Conservation (phyloP, 2,797 vertebrate species). For the Coranthus polyacanthus region DNA sequence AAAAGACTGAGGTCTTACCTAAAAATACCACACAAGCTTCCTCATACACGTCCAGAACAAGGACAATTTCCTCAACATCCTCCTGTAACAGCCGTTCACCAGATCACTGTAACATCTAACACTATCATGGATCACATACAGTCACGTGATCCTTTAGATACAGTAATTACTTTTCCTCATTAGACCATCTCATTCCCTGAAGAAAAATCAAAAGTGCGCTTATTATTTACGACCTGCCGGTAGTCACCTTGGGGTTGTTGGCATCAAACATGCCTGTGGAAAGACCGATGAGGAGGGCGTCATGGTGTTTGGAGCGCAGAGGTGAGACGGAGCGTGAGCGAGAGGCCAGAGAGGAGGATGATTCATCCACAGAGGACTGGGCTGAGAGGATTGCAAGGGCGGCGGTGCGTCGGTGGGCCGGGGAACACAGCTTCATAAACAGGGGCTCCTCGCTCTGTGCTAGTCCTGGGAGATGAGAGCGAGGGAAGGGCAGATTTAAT, state of each 20-base stretch:
- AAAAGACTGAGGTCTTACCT: slow-evolving; percentile 48
- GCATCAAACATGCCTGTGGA: slow-evolving; percentile 96
- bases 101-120: slow-evolving; percentile 11
- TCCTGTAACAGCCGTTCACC: slow-evolving; percentile 1
- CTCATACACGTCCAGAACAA: slow-evolving; percentile 18
- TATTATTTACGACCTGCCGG: not conserved
- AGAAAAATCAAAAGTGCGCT: not conserved
- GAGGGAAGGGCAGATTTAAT: slow-evolving; percentile 29
- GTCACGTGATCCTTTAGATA: slow-evolving; percentile 1
- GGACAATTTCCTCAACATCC: slow-evolving; percentile 22
- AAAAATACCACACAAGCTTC: slow-evolving; percentile 58
- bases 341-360: slow-evolving; percentile 85
- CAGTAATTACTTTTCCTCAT: not conserved
- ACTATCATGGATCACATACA: not conserved
- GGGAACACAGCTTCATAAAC: slow-evolving; percentile 88
- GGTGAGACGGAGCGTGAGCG: slow-evolving; percentile 92
- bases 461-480: slow-evolving; percentile 36
- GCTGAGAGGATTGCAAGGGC: slow-evolving; percentile 86
- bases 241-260: slow-evolving; percentile 94
- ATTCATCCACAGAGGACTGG: slow-evolving; percentile 92
- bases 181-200: not conserved
- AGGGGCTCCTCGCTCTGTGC: slow-evolving; percentile 81
- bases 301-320: slow-evolving; percentile 87
- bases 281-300: slow-evolving; percentile 91
- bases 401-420: slow-evolving; percentile 81